These are phyloP conservation scores for Blera fallax DNA, from an alignment of 2,888 invertebrate species.

Conservation along the genomic window DNA sequence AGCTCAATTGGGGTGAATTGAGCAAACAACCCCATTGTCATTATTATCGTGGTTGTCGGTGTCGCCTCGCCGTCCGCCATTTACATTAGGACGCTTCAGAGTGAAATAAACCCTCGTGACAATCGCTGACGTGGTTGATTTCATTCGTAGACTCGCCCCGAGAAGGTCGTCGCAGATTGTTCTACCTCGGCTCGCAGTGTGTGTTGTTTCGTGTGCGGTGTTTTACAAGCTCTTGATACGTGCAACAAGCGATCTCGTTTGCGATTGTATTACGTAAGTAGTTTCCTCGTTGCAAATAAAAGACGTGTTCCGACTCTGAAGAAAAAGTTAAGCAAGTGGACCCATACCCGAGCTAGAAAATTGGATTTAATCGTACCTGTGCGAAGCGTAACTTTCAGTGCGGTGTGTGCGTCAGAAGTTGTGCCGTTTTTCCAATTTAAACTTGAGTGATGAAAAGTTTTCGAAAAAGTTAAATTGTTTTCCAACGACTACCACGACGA, in stretches of 20 bases:
- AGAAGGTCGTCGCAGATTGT: slow-evolving; percentile 66
- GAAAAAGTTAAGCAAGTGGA: slow-evolving; percentile 41
- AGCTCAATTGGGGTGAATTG: slow-evolving; percentile 70
- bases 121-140: slow-evolving; percentile 70
- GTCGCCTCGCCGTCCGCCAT: slow-evolving; percentile 53
- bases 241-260: slow-evolving; percentile 65
- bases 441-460: slow-evolving; percentile 69
- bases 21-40: slow-evolving; percentile 71
- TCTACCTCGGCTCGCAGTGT: slow-evolving; percentile 25
- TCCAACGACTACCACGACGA: slow-evolving; percentile 26
- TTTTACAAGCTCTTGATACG: slow-evolving; percentile 17
- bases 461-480: slow-evolving; percentile 71
- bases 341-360: slow-evolving; percentile 42
- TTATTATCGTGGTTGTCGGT: slow-evolving; percentile 30
- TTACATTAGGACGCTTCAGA: slow-evolving; percentile 53
- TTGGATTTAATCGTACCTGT: slow-evolving; percentile 55
- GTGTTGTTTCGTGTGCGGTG: slow-evolving; percentile 39
- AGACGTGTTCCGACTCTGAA: slow-evolving; percentile 2
- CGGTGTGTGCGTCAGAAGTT: slow-evolving; percentile 25
- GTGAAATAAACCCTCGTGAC: slow-evolving; percentile 69
- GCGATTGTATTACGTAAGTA: slow-evolving; percentile 32
- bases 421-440: slow-evolving; percentile 70
- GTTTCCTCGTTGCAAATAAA: background rate
- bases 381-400: slow-evolving; percentile 36
- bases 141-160: slow-evolving; percentile 67